Base-by-base conservation (phyloP, 2,113 vertebrate genomes). In the Prolemur simus region DNA sequence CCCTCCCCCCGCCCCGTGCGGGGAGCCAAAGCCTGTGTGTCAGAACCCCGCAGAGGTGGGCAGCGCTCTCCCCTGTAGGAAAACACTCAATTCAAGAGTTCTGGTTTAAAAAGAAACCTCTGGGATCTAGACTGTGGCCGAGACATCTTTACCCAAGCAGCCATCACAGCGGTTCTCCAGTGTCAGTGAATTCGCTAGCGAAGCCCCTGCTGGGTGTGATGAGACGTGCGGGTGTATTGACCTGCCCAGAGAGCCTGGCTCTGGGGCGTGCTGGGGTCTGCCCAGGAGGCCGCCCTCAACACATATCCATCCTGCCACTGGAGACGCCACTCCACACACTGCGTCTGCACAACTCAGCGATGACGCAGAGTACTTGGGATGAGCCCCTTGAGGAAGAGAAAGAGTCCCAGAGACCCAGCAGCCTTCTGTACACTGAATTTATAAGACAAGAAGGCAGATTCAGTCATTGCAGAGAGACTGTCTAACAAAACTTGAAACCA, bases 1-100 rank as follows among this genome's bases (percentile, higher is more conserved):
- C n/a, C n/a, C n/a, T n/a, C n/a, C n/a, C n/a, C n/a, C n/a, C n/a
- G n/a, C n/a, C n/a, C n/a, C 73, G 21, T 2, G 0, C 25, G 23
- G 37, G 56, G 84, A 23, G 32, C 73, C 47, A 23, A 69, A 64
- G 45, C 47, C 29, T 7, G 27, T 18, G 8, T 54, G 34, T 1
- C 29, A 29, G 39, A 58, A 39, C 18, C 42, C 66, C 60, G 13
- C 2, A 39, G 56, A 39, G n/a, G 18, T 2, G 6, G 54, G 34
- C 0, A 0, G 18, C 1, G 10, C 12, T 13, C 5, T 14, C n/a
- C 47, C 87, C 78, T 27, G 7, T 0, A 18, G 66, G 3, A 6
- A 4, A 37, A 52, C 10, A 10, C 42, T 52, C 32, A 0, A 17
- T 2, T 25, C 23, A 27, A 0, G 54, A 71, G 12, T 32, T 80